phyloP scores from a whole-genome alignment of 2,888 invertebrate genomes.

The Scrobipalpa atriplicella region DNA sequence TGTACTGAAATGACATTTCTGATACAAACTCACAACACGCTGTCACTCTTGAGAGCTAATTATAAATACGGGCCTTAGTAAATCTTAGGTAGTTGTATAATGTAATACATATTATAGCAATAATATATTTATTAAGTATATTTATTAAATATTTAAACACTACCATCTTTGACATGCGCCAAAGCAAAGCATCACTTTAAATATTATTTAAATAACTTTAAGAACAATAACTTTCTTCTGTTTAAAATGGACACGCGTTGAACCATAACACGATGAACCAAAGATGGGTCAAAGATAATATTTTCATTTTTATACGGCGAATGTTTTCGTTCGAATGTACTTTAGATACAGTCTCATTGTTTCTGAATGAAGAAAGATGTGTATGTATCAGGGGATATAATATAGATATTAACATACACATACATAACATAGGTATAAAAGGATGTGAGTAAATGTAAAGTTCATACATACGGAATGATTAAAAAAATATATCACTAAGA shows the following conservation, averaged over 20 bases:
- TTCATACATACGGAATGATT: too few species aligned
- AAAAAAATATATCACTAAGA: neutral
- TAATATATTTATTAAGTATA: too few species aligned
- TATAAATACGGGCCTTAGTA: too few species aligned
- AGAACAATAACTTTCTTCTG: conserved; percentile 28
- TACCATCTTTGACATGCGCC: neutral
- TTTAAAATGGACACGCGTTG: conserved; percentile 30
- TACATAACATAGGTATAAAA: too few species aligned
- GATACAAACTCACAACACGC: too few species aligned
- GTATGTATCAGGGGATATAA: neutral
- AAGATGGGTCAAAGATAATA: conserved; percentile 33
- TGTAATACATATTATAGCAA: too few species aligned
- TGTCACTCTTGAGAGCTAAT: too few species aligned
- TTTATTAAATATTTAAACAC: too few species aligned
- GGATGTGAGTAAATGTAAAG: too few species aligned
- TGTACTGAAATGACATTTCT: too few species aligned
- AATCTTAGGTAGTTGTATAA: too few species aligned
- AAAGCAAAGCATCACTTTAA: neutral
- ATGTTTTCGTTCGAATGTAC: conserved; percentile 26
- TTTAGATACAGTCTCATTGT: conserved; percentile 16
- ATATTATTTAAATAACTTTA: conserved; percentile 3
- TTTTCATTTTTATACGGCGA: conserved; percentile 30
- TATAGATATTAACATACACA: neutral
- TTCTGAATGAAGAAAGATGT: conserved; percentile 20
- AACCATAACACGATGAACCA: conserved; percentile 30